Conservation (phyloP, 1,140 invertebrate species). For the Nymphalis io region DNA sequence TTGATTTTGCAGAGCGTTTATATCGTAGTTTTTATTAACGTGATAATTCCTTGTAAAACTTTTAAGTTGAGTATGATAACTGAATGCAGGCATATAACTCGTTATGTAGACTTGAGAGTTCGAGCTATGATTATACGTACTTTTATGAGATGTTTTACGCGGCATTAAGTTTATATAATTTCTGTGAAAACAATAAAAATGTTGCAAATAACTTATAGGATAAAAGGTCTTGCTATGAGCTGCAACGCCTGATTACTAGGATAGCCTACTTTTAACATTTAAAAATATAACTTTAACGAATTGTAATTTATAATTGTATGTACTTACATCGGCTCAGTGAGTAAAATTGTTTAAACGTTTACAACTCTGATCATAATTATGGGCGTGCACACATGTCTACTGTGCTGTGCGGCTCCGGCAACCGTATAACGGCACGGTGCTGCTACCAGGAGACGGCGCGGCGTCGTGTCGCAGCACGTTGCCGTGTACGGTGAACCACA, state of each 20-base stretch:
- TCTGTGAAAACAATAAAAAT: conserved; percentile 23
- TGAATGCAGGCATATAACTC: conserved; percentile 14
- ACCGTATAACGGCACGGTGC: no score
- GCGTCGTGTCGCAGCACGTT: no score
- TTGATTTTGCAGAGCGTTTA: background rate
- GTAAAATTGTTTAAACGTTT: no score
- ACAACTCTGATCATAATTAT: no score
- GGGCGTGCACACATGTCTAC: no score
- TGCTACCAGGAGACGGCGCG: no score
- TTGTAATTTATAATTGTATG: no score
- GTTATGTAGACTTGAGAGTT: background rate
- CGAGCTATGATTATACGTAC: background rate
- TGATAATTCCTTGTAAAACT: conserved; percentile 51
- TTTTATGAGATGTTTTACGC: conserved; percentile 10
- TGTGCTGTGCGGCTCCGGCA: no score
- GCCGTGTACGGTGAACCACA: no score
- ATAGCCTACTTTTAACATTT: background rate
- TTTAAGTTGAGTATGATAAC: conserved; percentile 61
- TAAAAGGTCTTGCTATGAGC: conserved; percentile 3
- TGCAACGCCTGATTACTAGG: background rate
- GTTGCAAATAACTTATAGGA: conserved; percentile 17
- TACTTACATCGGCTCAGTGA: no score
- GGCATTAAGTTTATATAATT: conserved; percentile 23
- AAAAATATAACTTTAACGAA: no score
- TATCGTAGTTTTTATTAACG: conserved; percentile 16